Percentiles rank a stretch among this genome's conserved stretches.
Conservation (phyloP, 1,140 invertebrate genomes). For the Rhizoglyphus robini region DNA sequence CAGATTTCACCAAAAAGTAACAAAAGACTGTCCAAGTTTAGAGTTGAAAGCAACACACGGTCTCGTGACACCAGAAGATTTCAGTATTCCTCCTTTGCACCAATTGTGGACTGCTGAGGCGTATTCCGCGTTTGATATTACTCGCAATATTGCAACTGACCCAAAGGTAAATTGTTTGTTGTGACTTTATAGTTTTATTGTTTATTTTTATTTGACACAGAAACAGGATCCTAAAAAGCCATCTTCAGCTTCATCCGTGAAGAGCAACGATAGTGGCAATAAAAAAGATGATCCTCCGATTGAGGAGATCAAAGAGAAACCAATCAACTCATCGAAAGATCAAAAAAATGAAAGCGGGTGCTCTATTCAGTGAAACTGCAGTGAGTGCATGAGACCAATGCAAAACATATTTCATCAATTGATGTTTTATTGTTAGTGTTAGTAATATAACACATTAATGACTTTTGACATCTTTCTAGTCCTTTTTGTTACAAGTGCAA, state of each 20-base stretch:
- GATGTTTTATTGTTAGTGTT: no score
- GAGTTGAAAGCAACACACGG: conserved; percentile 54
- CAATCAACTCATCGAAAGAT: conserved; percentile 46
- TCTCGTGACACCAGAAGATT: conserved; percentile 50
- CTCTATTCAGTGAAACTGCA: conserved; percentile 34
- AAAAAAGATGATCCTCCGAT: conserved; percentile 44
- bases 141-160: conserved; percentile 23
- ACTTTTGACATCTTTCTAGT: no score
- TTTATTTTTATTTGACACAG: not conserved
- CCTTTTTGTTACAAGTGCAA: no score
- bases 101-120: conserved; percentile 44
- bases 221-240: not conserved
- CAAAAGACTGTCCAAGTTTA: conserved; percentile 45
- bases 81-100: conserved; percentile 40
- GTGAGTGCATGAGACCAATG: no score
- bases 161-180: not conserved
- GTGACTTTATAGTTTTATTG: not conserved
- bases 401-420: no score
- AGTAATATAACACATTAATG: no score
- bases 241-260: conserved; percentile 22
- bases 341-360: conserved; percentile 51
- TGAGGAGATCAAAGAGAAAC: conserved; percentile 45
- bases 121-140: conserved; percentile 44
- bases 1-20: conserved; percentile 54
- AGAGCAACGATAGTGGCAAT: conserved; percentile 33